Conservation (phyloP, 2,888 invertebrate species). For the Caenorhabditis doughertyi region DNA sequence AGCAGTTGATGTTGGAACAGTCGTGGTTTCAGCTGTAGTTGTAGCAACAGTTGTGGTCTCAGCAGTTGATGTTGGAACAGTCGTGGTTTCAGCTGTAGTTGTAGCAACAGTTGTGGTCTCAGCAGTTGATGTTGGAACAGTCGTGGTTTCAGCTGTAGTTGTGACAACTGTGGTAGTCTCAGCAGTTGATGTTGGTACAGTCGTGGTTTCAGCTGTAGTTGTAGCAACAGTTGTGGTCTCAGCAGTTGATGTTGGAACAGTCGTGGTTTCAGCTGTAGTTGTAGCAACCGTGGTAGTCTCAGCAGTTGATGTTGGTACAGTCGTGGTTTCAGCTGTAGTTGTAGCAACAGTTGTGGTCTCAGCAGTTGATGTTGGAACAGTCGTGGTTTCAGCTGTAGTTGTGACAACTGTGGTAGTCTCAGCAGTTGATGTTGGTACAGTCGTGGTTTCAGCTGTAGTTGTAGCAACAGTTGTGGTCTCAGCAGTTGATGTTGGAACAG, state of each 20-base stretch:
- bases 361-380: background rate
- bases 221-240: background rate
- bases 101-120: background rate
- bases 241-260: background rate
- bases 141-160: slow-evolving; percentile 1
- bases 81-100: background rate
- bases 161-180: background rate
- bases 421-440: background rate
- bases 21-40: background rate
- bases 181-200: background rate
- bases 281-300: background rate
- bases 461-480: background rate
- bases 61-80: background rate
- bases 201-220: background rate
- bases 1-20: background rate
- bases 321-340: background rate
- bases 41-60: background rate
- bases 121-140: background rate
- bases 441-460: background rate
- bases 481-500: background rate
- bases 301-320: too few relatives aligned
- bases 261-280: background rate
- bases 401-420: background rate
- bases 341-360: background rate
- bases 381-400: background rate